Base-by-base conservation (phyloP, 2,888 invertebrate genomes). In the Brenthis hecate region DNA sequence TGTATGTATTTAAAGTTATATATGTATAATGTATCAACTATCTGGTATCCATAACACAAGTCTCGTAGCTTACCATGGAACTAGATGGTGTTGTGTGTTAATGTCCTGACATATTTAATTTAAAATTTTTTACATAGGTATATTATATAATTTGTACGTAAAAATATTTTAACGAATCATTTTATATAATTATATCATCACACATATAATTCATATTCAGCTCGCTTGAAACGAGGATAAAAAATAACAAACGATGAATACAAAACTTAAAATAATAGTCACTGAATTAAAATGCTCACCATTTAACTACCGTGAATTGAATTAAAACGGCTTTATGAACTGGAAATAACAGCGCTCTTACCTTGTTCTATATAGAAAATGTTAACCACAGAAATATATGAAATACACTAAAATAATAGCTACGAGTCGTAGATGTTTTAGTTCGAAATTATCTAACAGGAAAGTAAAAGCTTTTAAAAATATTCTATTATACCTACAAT, bases 391-490 rank as follows among this genome's bases (percentile, higher is more conserved):
- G 28, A 28, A n/a, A 32, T 28, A 3, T 16, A 13, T 13, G n/a
- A 28, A n/a, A 28, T 11, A 6, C 28, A n/a, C 28, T 60, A 48
- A 28, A 60, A 60, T 50, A 60, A 23, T 60, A 58, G 43, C n/a
- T n/a, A 47, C 57, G 6, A 16, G 43, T 19, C 19, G 14, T 43
- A 53, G 53, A 53, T 53, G 62, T 36, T 53, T 62, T 62, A 53
- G 19, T 53, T 62, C 2, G 6, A 19, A 53, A 62, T 62, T 53
- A 36, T 36, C 16, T 13, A 36, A 51, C 62, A 53, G 51, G 51
- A 51, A 62, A 62, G 51, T 36, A 62, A 62, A 62, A 51, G 61
- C 51, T 62, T 62, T 51, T 53, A 19, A 32, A 62, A 32, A 62
- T 48, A 60, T 60, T 60, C 48, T 32, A 28, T 50, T 36, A 62